A percentile compares a stretch with the other conserved stretches of the same genome.
These are phyloP conservation scores for Agapornis canus DNA, from an alignment of 2,797 vertebrate genomes.

Conservation along the genomic window DNA sequence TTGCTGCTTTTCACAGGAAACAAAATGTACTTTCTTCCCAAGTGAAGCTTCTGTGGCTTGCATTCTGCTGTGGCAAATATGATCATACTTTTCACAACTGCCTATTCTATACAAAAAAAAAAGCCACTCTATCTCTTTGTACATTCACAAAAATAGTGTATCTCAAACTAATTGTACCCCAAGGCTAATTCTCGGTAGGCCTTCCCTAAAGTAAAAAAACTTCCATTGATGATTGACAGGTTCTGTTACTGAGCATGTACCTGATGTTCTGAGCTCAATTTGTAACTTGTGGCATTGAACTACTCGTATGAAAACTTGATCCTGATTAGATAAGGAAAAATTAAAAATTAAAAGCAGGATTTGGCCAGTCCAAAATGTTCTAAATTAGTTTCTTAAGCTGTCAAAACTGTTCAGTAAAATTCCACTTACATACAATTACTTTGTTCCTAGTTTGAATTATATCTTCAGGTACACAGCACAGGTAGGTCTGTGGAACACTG, in stretches of 20 bases:
- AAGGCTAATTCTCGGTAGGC: neutral
- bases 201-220: neutral
- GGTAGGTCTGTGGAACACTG: neutral
- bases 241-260: neutral
- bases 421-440: neutral
- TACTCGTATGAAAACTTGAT: neutral
- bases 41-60: constrained; percentile 6
- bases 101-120: neutral
- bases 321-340: neutral
- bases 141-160: neutral
- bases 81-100: constrained; percentile 19
- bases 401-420: neutral
- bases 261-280: neutral
- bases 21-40: neutral
- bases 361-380: neutral
- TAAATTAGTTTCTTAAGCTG: neutral
- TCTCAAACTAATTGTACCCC: neutral
- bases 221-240: neutral
- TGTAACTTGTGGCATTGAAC: neutral
- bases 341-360: neutral
- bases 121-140: neutral
- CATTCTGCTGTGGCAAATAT: neutral
- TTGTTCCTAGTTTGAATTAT: neutral
- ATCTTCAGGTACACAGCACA: neutral
- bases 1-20: constrained; percentile 2